Evolutionary conservation across 1,140 invertebrate species (phyloP), one percentile per base, ranked within the genome.

Genomic region (Drosophila miranda): DNA sequence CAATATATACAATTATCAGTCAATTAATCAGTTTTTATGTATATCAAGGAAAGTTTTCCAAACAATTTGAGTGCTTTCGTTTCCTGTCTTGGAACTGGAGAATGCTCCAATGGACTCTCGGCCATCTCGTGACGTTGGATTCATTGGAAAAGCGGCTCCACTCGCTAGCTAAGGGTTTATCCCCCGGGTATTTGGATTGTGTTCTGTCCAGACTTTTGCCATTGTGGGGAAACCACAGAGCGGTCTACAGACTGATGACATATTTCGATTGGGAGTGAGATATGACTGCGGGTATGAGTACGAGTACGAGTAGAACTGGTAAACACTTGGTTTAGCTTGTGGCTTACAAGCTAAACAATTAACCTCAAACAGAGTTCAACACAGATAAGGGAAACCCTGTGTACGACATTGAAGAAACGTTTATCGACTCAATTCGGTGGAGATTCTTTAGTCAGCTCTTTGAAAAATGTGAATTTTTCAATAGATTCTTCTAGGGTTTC

Each of bases 11-110:
- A 4, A n/a, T 34, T 49, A 56, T 69, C 66, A 42, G 19, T 3
- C 19, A 11, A 34, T 34, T 19, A 55, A 67, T 68, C 63, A 38
- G 45, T 16, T 41, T 38, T 13, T 13, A 13, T 6, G 19, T 68
- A 49, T 56, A 28, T 56, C 19, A 53, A 56, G 66, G 66, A 69
- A 69, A 68, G 51, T 69, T 69, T 69, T 49, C 11, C 6, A 56
- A 67, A 68, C 21, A 8, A 23, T 46, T 68, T 28, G 16, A 14
- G 42, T 14, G 42, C 28, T n/a, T 44, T 42, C 19, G 42, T 49
- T 69, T 69, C 51, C 66, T 23, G 51, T 68, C 23, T 5, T 38
- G 34, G 3, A 38, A 38, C 34, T 38, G 34, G 11, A 38, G 34
- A 38, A 38, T 38, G 34, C 34, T 38, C 34, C 34, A 9, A 13